phyloP scores from a whole-genome alignment of 2,113 vertebrate genomes.

The Kryptolebias marmoratus region DNA sequence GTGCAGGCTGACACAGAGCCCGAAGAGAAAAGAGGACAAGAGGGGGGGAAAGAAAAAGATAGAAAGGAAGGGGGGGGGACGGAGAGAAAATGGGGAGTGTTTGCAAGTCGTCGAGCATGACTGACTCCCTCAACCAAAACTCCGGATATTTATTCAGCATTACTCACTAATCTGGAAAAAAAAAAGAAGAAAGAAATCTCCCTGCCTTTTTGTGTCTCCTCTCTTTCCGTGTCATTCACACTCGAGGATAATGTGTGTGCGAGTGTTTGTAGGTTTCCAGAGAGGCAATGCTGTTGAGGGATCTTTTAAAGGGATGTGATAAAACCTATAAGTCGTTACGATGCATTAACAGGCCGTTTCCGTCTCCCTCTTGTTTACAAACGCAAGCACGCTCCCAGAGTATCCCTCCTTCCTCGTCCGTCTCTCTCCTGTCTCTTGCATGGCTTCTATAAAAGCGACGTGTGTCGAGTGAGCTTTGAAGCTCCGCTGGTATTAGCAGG shows the following conservation, averaged over 20 bases:
- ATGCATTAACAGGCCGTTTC: constrained; percentile 42
- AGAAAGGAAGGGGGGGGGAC: constrained; percentile 41
- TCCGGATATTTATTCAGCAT: constrained; percentile 81
- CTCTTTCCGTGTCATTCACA: constrained; percentile 45
- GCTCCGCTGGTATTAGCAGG: constrained; percentile 73
- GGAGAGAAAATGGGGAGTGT: constrained; percentile 76
- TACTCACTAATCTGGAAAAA: constrained; percentile 74
- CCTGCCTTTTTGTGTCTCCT: constrained; percentile 47
- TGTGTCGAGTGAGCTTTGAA: constrained; percentile 71
- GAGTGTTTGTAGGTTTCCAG: not conserved
- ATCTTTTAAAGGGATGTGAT: constrained; percentile 40
- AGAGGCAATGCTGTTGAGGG: constrained; percentile 25
- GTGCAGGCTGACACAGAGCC: constrained; percentile 59
- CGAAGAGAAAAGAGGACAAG: constrained; percentile 49
- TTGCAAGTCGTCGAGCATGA: constrained; percentile 80
- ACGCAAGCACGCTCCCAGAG: constrained; percentile 34
- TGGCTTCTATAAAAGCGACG: constrained; percentile 75
- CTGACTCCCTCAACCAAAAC: constrained; percentile 74
- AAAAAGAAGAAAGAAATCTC: constrained; percentile 64
- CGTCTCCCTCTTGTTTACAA: constrained; percentile 35
- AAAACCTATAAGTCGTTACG: constrained; percentile 42
- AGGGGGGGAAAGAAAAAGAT: constrained; percentile 32
- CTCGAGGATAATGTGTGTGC: constrained; percentile 13
- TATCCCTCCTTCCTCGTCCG: constrained; percentile 52
- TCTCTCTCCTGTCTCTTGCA: constrained; percentile 52